Conservation (phyloP, 1,140 invertebrate species). For the Octopus sinensis region DNA sequence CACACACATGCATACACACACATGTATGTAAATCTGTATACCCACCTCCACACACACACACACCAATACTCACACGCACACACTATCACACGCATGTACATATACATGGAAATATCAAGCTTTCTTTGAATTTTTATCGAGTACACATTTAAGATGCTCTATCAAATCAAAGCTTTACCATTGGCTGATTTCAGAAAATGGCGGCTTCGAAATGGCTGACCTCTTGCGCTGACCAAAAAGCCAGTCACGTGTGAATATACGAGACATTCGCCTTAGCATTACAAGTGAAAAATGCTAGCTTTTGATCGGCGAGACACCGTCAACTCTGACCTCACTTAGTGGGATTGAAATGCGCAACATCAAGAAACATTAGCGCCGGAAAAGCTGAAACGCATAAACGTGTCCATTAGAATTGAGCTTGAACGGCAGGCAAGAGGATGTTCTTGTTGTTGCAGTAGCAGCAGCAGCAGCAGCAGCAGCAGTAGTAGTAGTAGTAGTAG, state of each 20-base stretch:
- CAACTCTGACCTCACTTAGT: not conserved
- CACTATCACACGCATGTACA: too few relatives aligned
- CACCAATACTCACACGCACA: too few relatives aligned
- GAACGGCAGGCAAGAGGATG: too few relatives aligned
- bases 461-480: too few relatives aligned
- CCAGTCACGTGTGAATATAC: conserved; percentile 11
- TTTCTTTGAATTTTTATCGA: too few relatives aligned
- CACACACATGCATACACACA: too few relatives aligned
- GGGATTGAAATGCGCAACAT: conserved; percentile 10
- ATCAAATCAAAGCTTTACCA: not conserved
- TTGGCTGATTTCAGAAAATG: not conserved
- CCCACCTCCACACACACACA: too few relatives aligned
- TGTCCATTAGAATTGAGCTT: conserved; percentile 2
- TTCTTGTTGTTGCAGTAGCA: too few relatives aligned
- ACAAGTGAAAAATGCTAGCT: conserved; percentile 9
- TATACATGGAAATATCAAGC: too few relatives aligned
- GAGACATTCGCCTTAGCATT: not conserved
- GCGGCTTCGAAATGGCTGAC: not conserved
- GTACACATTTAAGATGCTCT: too few relatives aligned
- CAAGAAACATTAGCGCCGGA: not conserved
- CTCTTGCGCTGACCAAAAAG: conserved; percentile 5
- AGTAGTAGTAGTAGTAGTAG: too few relatives aligned
- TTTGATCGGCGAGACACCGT: conserved; percentile 9
- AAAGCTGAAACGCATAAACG: conserved; percentile 8
- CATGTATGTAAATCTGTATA: too few relatives aligned